These are phyloP conservation scores for Caerostris extrusa DNA, from an alignment of 1,140 invertebrate species.

Conservation along the genomic window DNA sequence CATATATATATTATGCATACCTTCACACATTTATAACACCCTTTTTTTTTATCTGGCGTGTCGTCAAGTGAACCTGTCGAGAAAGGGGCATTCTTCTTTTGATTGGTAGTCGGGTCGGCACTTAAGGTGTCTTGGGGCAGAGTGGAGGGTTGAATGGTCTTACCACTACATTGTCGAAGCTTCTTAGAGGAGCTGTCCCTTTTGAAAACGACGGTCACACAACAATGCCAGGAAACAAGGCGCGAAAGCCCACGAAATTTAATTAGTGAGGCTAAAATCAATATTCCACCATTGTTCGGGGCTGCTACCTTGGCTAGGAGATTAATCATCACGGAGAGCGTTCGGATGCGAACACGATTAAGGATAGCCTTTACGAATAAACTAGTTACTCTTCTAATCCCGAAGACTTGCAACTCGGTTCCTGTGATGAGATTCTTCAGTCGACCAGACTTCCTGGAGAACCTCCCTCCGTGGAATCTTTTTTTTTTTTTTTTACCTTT, in stretches of 20 bases:
- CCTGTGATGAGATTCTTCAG: constrained; percentile 66
- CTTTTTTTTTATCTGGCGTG: not conserved
- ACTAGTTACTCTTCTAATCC: constrained; percentile 74
- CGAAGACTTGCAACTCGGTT: constrained; percentile 51
- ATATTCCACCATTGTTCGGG: constrained; percentile 35
- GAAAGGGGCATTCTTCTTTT: not conserved
- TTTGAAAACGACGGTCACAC: constrained; percentile 57
- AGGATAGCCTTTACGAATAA: constrained; percentile 59
- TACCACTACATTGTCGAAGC: constrained; percentile 50
- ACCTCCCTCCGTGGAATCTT: not conserved
- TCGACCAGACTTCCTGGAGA: not conserved
- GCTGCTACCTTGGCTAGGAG: constrained; percentile 48
- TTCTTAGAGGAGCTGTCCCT: constrained; percentile 48
- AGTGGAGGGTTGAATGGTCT: constrained; percentile 22
- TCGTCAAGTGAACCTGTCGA: constrained; percentile 7
- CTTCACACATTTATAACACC: no score
- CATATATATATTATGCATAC: no score
- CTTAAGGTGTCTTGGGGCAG: not conserved
- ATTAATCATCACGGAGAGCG: constrained; percentile 61
- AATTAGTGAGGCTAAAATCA: constrained; percentile 75
- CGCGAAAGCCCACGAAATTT: constrained; percentile 68
- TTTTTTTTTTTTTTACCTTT: constrained; percentile 12
- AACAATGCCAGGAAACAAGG: constrained; percentile 65
- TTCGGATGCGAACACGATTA: constrained; percentile 67
- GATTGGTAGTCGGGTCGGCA: constrained; percentile 1